Conservation (phyloP, 2,888 invertebrate species). For the Cosmopolites sordidus region DNA sequence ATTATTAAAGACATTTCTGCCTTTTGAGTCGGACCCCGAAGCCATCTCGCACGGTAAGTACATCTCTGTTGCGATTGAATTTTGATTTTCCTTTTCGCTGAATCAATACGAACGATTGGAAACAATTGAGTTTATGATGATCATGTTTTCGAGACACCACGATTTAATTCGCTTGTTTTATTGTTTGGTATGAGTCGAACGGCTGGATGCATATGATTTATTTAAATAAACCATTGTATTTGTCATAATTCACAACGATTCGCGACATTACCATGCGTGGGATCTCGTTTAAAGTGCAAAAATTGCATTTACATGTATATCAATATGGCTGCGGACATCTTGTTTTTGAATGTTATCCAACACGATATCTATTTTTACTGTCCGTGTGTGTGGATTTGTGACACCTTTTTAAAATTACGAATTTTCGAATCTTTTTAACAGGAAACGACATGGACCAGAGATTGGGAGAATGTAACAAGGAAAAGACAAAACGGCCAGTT, state of each 20-base stretch:
- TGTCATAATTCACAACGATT: background rate
- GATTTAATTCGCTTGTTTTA: background rate
- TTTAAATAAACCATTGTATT: background rate
- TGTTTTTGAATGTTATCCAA: constrained; percentile 49
- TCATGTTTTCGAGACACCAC: background rate
- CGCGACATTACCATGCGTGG: constrained; percentile 2
- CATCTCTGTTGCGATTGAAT: too few species aligned
- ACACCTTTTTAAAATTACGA: constrained; percentile 24
- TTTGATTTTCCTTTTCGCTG: too few species aligned
- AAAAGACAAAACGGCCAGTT: constrained; percentile 60
- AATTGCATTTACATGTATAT: constrained; percentile 34
- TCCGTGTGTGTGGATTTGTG: constrained; percentile 22
- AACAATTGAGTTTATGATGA: background rate
- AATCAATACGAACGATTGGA: background rate
- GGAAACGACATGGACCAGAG: constrained; percentile 29
- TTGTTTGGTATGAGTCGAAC: background rate
- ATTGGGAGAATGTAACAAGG: constrained; percentile 46
- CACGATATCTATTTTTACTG: constrained; percentile 47
- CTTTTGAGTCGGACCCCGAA: too few species aligned
- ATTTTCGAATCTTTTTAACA: constrained; percentile 24
- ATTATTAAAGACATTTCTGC: background rate
- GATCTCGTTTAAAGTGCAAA: constrained; percentile 16
- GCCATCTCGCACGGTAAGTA: too few species aligned
- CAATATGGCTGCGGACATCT: constrained; percentile 43
- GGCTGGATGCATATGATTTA: background rate